These are phyloP conservation scores for Leucophenga maculata DNA, from an alignment of 2,888 invertebrate genomes.

Conservation along the genomic window DNA sequence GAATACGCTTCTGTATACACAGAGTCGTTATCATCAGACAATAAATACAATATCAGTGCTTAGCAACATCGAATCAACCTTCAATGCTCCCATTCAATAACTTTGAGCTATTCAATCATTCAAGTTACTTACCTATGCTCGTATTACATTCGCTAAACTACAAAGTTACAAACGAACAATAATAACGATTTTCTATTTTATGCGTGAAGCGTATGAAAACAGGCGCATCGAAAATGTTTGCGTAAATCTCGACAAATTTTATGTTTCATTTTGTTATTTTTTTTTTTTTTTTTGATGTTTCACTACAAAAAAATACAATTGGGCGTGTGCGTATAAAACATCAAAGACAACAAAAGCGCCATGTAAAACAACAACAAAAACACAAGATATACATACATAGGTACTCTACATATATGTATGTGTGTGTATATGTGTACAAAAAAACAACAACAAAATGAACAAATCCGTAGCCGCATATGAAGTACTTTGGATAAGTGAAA, in stretches of 20 bases:
- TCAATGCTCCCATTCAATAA: too few relatives aligned
- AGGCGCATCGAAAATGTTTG: conserved; percentile 41
- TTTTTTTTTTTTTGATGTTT: too few relatives aligned
- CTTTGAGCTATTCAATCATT: too few relatives aligned
- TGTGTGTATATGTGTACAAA: conserved; percentile 18
- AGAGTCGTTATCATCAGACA: too few relatives aligned
- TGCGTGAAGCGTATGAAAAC: neutral
- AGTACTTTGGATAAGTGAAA: conserved; percentile 23
- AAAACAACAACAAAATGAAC: neutral
- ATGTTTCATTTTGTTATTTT: conserved; percentile 1
- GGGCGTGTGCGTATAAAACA: conserved; percentile 27
- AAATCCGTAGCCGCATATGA: conserved; percentile 11
- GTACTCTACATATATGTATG: conserved; percentile 38
- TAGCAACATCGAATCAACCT: too few relatives aligned
- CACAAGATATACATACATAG: conserved; percentile 19
- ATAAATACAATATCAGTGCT: too few relatives aligned
- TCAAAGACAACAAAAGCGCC: conserved; percentile 32
- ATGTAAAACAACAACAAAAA: conserved; percentile 32
- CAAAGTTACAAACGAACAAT: neutral
- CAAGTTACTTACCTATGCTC: too few relatives aligned
- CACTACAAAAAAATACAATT: conserved; percentile 13
- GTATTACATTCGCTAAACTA: too few relatives aligned
- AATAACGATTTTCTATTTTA: neutral
- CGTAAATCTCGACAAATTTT: conserved; percentile 58
- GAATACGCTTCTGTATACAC: too few relatives aligned